Evolutionary conservation across 2,888 invertebrate genomes (phyloP).

Genomic region (Mesopsocus fuscifrons): DNA sequence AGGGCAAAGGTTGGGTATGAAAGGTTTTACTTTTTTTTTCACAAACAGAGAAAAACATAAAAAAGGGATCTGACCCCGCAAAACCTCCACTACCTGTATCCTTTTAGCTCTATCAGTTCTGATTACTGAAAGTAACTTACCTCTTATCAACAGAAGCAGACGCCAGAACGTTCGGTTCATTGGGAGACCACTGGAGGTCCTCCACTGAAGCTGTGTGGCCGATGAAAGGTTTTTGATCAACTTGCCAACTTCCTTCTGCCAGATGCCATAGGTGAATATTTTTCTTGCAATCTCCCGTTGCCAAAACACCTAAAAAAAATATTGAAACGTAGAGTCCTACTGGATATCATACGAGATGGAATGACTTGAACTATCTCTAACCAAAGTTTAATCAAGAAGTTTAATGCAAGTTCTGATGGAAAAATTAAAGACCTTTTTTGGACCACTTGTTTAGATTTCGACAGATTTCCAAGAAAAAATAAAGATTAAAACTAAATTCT

Average conservation of each 20-base stretch:
- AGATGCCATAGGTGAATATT: constrained; percentile 91
- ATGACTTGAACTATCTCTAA: constrained; percentile 6
- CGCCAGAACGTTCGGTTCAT: constrained; percentile 69
- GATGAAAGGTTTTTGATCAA: constrained; percentile 71
- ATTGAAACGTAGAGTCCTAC: constrained; percentile 11
- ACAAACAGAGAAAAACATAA: not conserved
- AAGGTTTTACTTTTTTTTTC: constrained; percentile 7
- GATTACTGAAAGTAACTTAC: too few species aligned
- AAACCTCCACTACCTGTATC: too few species aligned
- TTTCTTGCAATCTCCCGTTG: constrained; percentile 83
- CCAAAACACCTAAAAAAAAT: constrained; percentile 43
- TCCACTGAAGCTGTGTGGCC: constrained; percentile 90
- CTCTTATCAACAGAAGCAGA: constrained; percentile 75
- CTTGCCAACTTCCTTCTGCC: constrained; percentile 59
- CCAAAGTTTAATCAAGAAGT: constrained; percentile 7
- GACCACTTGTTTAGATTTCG: too few species aligned
- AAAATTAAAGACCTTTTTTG: too few species aligned
- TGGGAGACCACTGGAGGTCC: constrained; percentile 98
- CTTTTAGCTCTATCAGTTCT: too few species aligned
- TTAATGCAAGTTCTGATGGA: too few species aligned
- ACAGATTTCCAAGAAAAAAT: too few species aligned
- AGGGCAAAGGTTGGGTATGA: constrained; percentile 7
- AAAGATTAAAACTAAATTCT: too few species aligned
- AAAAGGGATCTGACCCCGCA: too few species aligned
- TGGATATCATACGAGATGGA: too few species aligned